Evolutionary conservation across 2,888 invertebrate species (phyloP).

Genomic region (Cryptus viduatorius): DNA sequence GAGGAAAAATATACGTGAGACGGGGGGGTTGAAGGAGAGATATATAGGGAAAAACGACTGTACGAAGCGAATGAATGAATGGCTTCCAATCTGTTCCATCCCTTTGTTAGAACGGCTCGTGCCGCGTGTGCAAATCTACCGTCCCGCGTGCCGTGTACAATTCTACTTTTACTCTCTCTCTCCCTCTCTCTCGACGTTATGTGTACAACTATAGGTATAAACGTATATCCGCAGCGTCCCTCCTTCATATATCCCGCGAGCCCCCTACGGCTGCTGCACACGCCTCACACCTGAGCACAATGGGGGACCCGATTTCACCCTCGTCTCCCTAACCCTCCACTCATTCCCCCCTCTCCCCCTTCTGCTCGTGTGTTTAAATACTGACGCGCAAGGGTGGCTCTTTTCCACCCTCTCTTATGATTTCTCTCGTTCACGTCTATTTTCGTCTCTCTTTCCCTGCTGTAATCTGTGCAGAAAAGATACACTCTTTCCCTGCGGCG

Average conservation of each 20-base stretch:
- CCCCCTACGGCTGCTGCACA: conserved; percentile 75
- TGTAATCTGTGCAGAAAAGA: conserved; percentile 17
- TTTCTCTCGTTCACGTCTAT: conserved; percentile 41
- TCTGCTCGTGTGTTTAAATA: conserved; percentile 65
- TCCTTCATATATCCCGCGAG: conserved; percentile 54
- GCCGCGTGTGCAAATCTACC: conserved; percentile 84
- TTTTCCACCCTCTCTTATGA: conserved; percentile 51
- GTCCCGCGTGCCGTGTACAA: conserved; percentile 67
- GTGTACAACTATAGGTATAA: conserved; percentile 4
- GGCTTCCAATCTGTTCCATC: conserved; percentile 84
- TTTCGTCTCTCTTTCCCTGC: conserved; percentile 32
- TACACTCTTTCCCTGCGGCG: neutral
- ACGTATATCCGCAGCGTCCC: conserved; percentile 15
- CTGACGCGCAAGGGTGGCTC: conserved; percentile 65
- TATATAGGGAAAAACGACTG: conserved; percentile 42
- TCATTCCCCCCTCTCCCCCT: conserved; percentile 50
- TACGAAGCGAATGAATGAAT: conserved; percentile 73
- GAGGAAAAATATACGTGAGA: conserved; percentile 24
- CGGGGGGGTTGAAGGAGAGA: conserved; percentile 15
- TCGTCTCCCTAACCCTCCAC: conserved; percentile 36
- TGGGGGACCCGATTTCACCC: conserved; percentile 80
- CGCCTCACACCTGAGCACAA: conserved; percentile 85
- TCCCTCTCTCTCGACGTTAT: conserved; percentile 31
- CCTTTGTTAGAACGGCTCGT: conserved; percentile 83
- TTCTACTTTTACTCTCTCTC: conserved; percentile 34